Conservation (phyloP, 1,140 invertebrate genomes). For the Tetramorium parvispinum region DNA sequence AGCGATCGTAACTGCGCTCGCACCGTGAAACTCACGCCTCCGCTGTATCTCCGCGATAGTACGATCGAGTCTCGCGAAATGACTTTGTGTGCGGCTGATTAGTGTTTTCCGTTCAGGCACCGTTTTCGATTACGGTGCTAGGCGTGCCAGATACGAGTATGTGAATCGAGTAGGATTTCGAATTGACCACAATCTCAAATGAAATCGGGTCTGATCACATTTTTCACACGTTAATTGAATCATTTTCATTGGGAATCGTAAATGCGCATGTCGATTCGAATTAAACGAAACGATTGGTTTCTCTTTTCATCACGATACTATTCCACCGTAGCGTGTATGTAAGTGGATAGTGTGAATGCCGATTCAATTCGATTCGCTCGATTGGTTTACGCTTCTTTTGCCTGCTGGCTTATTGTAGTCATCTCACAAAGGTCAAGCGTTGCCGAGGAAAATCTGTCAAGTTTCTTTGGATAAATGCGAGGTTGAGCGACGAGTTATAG, state of each 20-base stretch:
- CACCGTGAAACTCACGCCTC: neutral
- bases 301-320: slow-evolving; percentile 22
- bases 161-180: slow-evolving; percentile 5
- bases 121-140: neutral
- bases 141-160: slow-evolving; percentile 4
- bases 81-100: neutral
- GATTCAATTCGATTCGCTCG: slow-evolving; percentile 33
- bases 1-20: slow-evolving; percentile 14
- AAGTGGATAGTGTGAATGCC: neutral
- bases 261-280: slow-evolving; percentile 4
- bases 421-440: slow-evolving; percentile 40
- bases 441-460: slow-evolving; percentile 18
- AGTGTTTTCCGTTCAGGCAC: neutral
- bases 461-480: slow-evolving; percentile 21
- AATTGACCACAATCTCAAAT: slow-evolving; percentile 24
- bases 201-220: slow-evolving; percentile 1
- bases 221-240: slow-evolving; percentile 26
- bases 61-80: slow-evolving; percentile 1
- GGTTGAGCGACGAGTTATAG: neutral
- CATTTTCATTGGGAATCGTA: neutral
- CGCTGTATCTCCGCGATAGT: neutral
- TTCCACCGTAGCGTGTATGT: neutral
- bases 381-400: slow-evolving; percentile 47
- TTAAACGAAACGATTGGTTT: slow-evolving; percentile 12
- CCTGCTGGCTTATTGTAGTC: slow-evolving; percentile 19